Percentiles rank a stretch among this genome's conserved stretches.
These are phyloP conservation scores for Melanotaenia trifasciata DNA, from an alignment of 2,797 vertebrate species.

Conservation along the genomic window DNA sequence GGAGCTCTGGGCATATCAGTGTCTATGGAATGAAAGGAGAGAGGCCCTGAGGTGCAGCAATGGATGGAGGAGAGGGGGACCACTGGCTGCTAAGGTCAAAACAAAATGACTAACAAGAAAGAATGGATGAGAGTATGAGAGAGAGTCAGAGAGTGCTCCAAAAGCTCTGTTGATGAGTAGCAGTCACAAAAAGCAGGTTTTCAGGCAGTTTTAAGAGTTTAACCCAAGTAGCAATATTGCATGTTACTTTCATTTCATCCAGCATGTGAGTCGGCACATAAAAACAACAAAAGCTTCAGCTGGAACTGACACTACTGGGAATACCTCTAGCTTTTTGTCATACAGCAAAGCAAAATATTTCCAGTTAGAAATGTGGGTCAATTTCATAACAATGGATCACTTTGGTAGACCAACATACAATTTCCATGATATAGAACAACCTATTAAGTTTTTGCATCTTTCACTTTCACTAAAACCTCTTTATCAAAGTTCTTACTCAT, in stretches of 20 bases:
- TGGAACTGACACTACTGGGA: background rate
- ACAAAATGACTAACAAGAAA: constrained; percentile 21
- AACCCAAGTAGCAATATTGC: background rate
- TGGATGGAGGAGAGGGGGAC: constrained; percentile 35
- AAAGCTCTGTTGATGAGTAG: background rate
- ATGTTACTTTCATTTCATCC: background rate
- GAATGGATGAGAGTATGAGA: constrained; percentile 10
- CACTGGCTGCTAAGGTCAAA: constrained; percentile 49
- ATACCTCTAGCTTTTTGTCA: background rate
- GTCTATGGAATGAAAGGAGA: constrained; percentile 69
- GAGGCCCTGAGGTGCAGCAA: constrained; percentile 51
- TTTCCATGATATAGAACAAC: background rate
- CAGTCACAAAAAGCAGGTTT: background rate
- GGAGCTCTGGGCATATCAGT: constrained; percentile 73
- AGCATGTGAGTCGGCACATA: background rate
- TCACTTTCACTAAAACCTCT: constrained; percentile 12
- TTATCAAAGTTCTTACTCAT: constrained; percentile 14
- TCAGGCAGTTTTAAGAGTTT: background rate
- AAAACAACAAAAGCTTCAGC: background rate
- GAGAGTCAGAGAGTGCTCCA: background rate
- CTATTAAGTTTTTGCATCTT: background rate
- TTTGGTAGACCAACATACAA: background rate
- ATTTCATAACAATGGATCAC: background rate
- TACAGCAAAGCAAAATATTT: background rate
- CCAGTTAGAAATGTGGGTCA: background rate